Conservation (phyloP, 2,113 vertebrate genomes). For the Ptychochromis oligacanthus region DNA sequence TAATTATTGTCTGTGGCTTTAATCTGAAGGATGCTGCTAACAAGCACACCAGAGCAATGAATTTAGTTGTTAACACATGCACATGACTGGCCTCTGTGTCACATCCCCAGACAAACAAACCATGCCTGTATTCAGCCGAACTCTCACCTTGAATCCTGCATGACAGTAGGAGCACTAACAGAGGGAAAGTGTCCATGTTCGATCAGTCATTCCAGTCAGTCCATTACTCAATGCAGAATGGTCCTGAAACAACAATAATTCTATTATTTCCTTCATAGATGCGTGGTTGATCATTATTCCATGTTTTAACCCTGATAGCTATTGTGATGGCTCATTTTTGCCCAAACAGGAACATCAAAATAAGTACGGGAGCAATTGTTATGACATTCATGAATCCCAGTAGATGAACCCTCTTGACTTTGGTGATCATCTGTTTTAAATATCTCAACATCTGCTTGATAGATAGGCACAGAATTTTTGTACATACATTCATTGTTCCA, state of each 20-base stretch:
- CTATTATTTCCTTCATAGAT: not conserved
- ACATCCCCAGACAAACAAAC: not conserved
- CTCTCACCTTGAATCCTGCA: constrained; percentile 66
- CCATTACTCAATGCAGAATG: constrained; percentile 25
- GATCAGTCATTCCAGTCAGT: constrained; percentile 31
- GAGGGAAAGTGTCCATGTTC: constrained; percentile 54
- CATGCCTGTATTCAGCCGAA: constrained; percentile 22
- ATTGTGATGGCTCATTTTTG: not conserved
- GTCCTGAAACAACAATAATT: constrained; percentile 31
- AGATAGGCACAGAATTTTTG: not conserved
- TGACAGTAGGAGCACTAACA: constrained; percentile 55
- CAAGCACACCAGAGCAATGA: not conserved
- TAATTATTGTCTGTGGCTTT: constrained; percentile 41
- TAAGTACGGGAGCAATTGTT: not conserved
- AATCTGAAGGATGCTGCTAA: constrained; percentile 13
- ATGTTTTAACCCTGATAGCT: not conserved
- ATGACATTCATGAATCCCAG: not conserved
- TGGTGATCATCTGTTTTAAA: not conserved
- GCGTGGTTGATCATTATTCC: not conserved
- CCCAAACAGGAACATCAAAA: not conserved
- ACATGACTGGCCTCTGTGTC: constrained; percentile 6
- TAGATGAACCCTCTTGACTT: not conserved
- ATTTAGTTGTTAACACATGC: constrained; percentile 9
- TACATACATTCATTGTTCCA: not conserved
- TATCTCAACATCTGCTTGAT: not conserved